Conservation (phyloP, 2,797 vertebrate species). For the Brachymystax lenok region DNA sequence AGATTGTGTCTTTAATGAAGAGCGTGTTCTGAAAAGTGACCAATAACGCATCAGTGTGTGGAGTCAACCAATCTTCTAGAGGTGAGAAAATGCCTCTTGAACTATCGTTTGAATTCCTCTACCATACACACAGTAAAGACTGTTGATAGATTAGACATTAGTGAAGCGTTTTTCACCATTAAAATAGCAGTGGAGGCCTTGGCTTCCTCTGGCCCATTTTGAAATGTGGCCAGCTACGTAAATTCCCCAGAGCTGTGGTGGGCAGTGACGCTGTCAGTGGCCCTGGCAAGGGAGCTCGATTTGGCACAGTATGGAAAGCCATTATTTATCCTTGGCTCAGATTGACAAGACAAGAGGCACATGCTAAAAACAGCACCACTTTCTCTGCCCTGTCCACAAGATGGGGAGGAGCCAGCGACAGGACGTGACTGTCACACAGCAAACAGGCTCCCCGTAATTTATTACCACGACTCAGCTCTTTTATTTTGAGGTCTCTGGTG, state of each 20-base stretch:
- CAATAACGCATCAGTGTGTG: not conserved
- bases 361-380: constrained; percentile 6
- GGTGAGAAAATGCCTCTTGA: not conserved
- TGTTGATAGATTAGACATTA: too few relatives aligned
- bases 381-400: not conserved
- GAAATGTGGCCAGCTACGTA: not conserved
- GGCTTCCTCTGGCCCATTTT: not conserved
- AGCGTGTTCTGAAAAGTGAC: not conserved
- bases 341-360: not conserved
- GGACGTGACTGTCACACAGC: not conserved
- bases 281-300: not conserved
- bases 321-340: not conserved
- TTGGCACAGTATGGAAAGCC: constrained; percentile 1
- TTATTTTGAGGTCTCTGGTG: constrained; percentile 14
- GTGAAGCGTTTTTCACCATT: not conserved
- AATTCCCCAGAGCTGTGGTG: not conserved
- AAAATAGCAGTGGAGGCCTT: not conserved
- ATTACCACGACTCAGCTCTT: constrained; percentile 12
- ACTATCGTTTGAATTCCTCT: not conserved
- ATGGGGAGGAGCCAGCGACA: constrained; percentile 5
- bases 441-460: not conserved
- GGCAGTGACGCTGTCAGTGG: constrained; percentile 3
- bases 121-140: not conserved
- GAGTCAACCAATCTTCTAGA: not conserved
- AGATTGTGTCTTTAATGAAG: not conserved